phyloP scores from a whole-genome alignment of 2,888 invertebrate species.

The Linnaemya tessellans region DNA sequence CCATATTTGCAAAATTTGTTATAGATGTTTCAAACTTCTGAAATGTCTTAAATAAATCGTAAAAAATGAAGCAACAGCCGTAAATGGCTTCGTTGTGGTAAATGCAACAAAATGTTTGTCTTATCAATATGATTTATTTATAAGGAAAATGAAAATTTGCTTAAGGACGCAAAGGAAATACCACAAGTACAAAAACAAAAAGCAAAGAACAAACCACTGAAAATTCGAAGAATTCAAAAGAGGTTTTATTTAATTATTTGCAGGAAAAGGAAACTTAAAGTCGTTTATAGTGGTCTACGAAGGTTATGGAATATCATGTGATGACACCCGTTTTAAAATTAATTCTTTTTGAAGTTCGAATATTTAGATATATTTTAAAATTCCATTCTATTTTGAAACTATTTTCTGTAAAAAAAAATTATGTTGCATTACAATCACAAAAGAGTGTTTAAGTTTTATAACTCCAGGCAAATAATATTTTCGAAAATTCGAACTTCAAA shows the following conservation, averaged over 20 bases:
- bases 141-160: conserved; percentile 12
- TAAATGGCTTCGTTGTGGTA: conserved; percentile 10
- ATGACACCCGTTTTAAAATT: no score
- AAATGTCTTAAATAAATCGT: conserved; percentile 17
- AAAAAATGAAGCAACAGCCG: not conserved
- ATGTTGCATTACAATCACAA: no score
- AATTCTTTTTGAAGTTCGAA: no score
- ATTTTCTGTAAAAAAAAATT: no score
- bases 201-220: not conserved
- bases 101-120: conserved; percentile 16
- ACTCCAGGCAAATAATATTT: no score
- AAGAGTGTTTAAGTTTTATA: no score
- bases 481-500: no score
- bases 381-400: no score
- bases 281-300: no score
- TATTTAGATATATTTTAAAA: no score
- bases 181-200: not conserved
- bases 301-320: no score
- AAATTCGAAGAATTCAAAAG: not conserved
- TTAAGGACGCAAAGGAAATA: not conserved
- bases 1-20: not conserved
- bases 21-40: not conserved
- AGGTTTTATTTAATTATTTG: not conserved
- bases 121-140: conserved; percentile 46
- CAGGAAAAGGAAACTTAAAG: no score